phyloP scores from a whole-genome alignment of 2,888 invertebrate genomes.

The Melieria picta region DNA sequence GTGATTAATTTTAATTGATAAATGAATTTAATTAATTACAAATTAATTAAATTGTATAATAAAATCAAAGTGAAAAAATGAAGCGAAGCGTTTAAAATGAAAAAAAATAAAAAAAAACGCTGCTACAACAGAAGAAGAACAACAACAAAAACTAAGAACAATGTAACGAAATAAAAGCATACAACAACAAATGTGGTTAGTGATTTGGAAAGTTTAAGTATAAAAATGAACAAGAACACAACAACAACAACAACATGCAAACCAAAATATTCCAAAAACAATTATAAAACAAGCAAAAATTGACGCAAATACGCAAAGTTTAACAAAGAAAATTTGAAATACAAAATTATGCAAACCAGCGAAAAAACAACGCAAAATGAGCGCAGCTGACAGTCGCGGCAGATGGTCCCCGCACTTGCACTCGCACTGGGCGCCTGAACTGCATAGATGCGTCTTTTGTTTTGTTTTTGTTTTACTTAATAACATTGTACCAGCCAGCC shows the following conservation, averaged over 20 bases:
- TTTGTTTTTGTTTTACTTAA: no score
- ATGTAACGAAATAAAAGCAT: constrained; percentile 16
- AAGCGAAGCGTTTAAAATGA: neutral
- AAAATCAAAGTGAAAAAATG: constrained; percentile 17
- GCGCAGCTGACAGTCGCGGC: no score
- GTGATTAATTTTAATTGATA: neutral
- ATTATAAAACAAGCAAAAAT: neutral
- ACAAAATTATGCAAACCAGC: no score
- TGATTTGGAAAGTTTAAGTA: constrained; percentile 57
- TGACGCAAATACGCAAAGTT: no score
- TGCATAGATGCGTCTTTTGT: no score
- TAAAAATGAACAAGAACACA: constrained; percentile 1
- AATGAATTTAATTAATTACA: neutral
- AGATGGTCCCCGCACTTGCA: no score
- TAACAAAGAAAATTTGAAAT: no score
- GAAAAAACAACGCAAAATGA: no score
- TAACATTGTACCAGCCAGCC: no score
- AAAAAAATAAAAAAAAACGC: neutral
- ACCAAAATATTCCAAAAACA: neutral
- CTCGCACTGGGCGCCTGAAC: no score
- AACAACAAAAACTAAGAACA: constrained; percentile 32
- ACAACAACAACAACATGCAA: neutral
- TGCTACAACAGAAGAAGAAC: neutral
- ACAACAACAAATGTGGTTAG: constrained; percentile 60
- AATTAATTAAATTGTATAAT: neutral